Evolutionary conservation across 2,113 vertebrate genomes (phyloP), one percentile per base, ranked within the genome.

Genomic region (Cololabis saira): DNA sequence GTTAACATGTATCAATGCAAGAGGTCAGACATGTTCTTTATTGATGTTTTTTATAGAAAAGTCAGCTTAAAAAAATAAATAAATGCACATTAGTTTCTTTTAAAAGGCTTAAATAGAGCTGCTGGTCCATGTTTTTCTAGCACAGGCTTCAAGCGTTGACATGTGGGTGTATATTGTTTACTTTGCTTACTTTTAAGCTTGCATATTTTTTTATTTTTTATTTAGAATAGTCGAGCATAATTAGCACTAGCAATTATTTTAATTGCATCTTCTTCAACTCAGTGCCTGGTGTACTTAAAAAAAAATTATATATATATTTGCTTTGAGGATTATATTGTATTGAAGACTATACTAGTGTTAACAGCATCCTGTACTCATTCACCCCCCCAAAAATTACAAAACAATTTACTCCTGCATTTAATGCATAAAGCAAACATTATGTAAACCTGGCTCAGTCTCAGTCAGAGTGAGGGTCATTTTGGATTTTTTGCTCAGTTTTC

Each of bases 91-190:
- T 56, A 16, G 56, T 77, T 16, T 79, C 61, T 66, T 52, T 60
- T 43, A 45, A 60, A 59, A 13, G 2, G 45, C 62, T 81, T 68
- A 16, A 41, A 49, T 61, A 70, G 64, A 81, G 78, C 68, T 52
- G 70, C 82, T 71, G 61, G 42, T 69, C 78, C 22, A 82, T 75
- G 75, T 84, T 75, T 73, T 53, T 65, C 3, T 55, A 13, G 68
- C 65, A 80, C 60, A 30, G 58, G 71, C 44, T 16, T 72, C 12
- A 16, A 64, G 54, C 43, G 59, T 74, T 41, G 2, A 80, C 22
- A 51, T 43, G 19, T 75, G 80, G 87, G 82, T 86, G 82, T 87
- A 81, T 58, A 67, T 81, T 77, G 71, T 89, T 88, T 87, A 82
- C 78, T 77, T 77, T 73, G 49, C 49, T 71, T 53, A 56, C 53